Percentiles rank a stretch among this genome's conserved stretches.
Conservation (phyloP, 2,888 invertebrate genomes). For the Pachydiplax longipennis region DNA sequence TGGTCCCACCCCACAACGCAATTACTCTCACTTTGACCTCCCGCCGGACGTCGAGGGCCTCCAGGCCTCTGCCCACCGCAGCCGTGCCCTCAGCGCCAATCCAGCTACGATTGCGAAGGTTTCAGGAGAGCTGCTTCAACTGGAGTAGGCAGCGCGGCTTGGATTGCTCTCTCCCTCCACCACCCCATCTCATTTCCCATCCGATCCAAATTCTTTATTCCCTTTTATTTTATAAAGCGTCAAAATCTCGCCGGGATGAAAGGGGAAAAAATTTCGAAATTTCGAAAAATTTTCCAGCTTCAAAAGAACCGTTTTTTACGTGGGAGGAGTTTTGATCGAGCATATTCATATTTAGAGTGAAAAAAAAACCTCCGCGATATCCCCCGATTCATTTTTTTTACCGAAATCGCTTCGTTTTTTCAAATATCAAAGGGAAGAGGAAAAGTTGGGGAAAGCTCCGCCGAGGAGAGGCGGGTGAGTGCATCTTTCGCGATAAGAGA, state of each 20-base stretch:
- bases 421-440: not conserved
- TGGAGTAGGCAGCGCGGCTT: not conserved
- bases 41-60: not conserved
- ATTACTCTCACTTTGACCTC: not conserved
- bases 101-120: not conserved
- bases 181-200: not conserved
- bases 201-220: not conserved
- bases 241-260: not conserved
- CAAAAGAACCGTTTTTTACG: not conserved
- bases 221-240: not conserved
- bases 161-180: not conserved
- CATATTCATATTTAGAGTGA: not conserved
- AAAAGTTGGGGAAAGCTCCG: not conserved
- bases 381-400: not conserved
- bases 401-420: not conserved
- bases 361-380: not conserved
- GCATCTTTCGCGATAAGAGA: not conserved
- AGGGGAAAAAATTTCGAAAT: not conserved
- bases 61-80: not conserved
- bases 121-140: not conserved
- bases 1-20: not conserved
- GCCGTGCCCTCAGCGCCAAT: not conserved
- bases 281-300: not conserved
- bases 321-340: not conserved
- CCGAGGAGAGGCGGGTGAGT: not conserved